Percentiles rank a stretch among this genome's conserved stretches.
Evolutionary conservation across 1,140 invertebrate genomes (phyloP).

Genomic region (Achroia grisella): DNA sequence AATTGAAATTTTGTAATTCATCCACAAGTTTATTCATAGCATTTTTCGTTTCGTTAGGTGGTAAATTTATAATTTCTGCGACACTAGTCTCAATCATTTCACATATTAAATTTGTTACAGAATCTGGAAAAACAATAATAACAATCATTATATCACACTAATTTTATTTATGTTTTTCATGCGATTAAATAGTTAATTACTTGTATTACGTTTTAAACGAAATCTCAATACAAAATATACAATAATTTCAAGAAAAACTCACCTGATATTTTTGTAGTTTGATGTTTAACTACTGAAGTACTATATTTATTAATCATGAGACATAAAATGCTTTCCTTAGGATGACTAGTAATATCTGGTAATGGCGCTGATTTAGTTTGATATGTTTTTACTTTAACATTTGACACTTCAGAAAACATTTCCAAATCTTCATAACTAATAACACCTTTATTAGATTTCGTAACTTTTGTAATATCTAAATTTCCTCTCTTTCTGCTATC

Average conservation of each 20-base stretch:
- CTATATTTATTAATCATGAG: slow-evolving; percentile 50
- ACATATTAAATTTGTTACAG: slow-evolving; percentile 20
- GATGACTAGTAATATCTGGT: not conserved
- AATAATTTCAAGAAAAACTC: slow-evolving; percentile 8
- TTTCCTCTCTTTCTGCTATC: too few species aligned
- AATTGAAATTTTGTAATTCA: slow-evolving; percentile 24
- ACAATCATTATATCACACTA: too few species aligned
- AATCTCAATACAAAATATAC: too few species aligned
- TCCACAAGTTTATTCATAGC: slow-evolving; percentile 37
- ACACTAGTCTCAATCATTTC: slow-evolving; percentile 37
- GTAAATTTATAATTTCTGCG: slow-evolving; percentile 24
- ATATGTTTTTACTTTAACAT: not conserved
- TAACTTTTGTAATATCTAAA: too few species aligned
- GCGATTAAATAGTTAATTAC: not conserved
- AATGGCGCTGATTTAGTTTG: not conserved
- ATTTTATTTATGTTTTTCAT: slow-evolving; percentile 4
- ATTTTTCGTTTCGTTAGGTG: slow-evolving; percentile 21
- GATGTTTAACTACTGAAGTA: slow-evolving; percentile 17
- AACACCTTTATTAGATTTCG: too few species aligned
- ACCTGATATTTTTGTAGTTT: slow-evolving; percentile 42
- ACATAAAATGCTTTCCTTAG: slow-evolving; percentile 46
- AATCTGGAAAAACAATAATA: slow-evolving; percentile 35
- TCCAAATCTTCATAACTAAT: slow-evolving; percentile 20
- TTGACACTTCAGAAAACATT: slow-evolving; percentile 12
- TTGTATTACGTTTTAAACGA: too few species aligned